Evolutionary conservation across 1,140 invertebrate species (phyloP).

Genomic region (Piezodorus guildinii): DNA sequence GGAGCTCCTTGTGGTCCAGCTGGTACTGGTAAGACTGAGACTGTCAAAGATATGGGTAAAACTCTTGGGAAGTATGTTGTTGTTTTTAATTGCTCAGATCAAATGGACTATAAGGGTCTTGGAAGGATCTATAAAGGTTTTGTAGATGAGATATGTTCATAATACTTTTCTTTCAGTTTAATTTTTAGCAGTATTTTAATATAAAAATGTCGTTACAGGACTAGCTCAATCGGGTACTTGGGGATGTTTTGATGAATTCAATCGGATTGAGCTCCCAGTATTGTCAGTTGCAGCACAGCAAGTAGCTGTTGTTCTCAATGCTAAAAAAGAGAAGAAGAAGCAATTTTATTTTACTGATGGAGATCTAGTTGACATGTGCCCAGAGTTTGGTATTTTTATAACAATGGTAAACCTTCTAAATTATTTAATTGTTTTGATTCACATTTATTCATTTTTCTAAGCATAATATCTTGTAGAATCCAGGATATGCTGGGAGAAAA

Average conservation of each 20-base stretch:
- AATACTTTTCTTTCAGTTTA: constrained; percentile 33
- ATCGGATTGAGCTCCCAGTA: constrained; percentile 88
- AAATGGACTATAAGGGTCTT: constrained; percentile 92
- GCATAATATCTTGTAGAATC: constrained; percentile 58
- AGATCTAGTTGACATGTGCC: constrained; percentile 82
- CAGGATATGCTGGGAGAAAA: constrained; percentile 90
- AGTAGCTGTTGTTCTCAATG: constrained; percentile 80
- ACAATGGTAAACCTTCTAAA: constrained; percentile 64
- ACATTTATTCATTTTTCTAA: neutral
- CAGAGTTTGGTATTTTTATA: constrained; percentile 93
- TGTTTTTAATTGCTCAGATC: constrained; percentile 96
- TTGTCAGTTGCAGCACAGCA: constrained; percentile 93
- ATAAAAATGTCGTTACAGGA: constrained; percentile 38
- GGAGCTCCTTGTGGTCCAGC: constrained; percentile 90
- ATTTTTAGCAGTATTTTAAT: too few relatives aligned
- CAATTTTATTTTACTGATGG: constrained; percentile 89
- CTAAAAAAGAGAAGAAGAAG: constrained; percentile 84
- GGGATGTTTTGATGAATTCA: constrained; percentile 97
- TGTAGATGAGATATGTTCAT: too few relatives aligned
- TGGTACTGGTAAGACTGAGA: constrained; percentile 94
- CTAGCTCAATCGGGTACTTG: constrained; percentile 90
- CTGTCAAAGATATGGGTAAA: constrained; percentile 96
- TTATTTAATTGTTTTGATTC: neutral
- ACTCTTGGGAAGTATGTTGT: constrained; percentile 95
- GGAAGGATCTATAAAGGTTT: constrained; percentile 81